Conservation (phyloP, 1,140 invertebrate species). For the Drosophila virilis region DNA sequence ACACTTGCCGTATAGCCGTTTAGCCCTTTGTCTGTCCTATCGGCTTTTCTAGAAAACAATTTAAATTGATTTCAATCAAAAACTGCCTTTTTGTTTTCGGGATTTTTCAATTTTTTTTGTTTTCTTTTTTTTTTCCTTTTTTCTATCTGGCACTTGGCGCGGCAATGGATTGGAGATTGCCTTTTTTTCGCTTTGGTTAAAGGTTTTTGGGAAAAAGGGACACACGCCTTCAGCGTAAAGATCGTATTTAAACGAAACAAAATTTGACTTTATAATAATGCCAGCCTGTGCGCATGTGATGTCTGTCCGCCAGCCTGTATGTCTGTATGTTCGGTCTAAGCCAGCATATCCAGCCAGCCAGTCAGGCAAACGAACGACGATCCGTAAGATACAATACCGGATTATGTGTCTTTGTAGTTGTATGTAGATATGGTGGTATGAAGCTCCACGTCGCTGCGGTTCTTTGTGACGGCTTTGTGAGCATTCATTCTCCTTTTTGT, state of each 20-base stretch:
- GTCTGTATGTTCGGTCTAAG: conserved; percentile 36
- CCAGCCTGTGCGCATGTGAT: conserved; percentile 51
- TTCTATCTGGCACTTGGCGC: conserved; percentile 58
- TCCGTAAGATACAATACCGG: conserved; percentile 80
- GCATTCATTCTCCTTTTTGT: conserved; percentile 64
- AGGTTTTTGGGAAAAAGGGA: conserved; percentile 69
- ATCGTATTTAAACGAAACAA: conserved; percentile 82
- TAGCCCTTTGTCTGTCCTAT: conserved; percentile 53
- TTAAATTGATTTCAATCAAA: conserved; percentile 83
- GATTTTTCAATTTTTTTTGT: conserved; percentile 58
- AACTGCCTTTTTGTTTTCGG: conserved; percentile 77
- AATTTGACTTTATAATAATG: conserved; percentile 83
- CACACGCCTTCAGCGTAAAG: conserved; percentile 82
- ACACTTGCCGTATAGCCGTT: conserved; percentile 32
- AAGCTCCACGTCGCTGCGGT: conserved; percentile 58
- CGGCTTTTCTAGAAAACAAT: conserved; percentile 80
- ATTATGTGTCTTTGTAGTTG: conserved; percentile 70
- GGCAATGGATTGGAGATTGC: conserved; percentile 48
- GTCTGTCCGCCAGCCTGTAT: conserved; percentile 39
- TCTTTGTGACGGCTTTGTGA: conserved; percentile 61
- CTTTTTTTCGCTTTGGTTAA: conserved; percentile 34
- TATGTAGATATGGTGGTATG: conserved; percentile 77
- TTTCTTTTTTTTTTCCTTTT: conserved; percentile 40
- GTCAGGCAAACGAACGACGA: conserved; percentile 42
- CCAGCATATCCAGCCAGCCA: conserved; percentile 66